A percentile compares a stretch with the other conserved stretches of the same genome.
phyloP scores from a whole-genome alignment of 2,797 vertebrate species.

The Dallia pectoralis region DNA sequence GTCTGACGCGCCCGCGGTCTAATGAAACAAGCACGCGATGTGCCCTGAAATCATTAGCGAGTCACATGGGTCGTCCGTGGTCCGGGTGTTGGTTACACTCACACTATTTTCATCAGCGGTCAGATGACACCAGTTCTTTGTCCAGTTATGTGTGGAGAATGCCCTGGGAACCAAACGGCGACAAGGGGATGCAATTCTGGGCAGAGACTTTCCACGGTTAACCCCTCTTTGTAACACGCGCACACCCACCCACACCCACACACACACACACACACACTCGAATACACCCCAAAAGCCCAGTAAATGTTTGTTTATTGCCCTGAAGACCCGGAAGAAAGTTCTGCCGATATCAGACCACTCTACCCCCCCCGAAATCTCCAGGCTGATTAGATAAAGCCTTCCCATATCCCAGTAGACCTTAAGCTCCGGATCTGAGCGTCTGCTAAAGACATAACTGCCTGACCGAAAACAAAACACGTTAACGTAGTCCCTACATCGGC shows the following conservation, averaged over 20 bases:
- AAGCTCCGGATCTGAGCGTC: constrained; percentile 77
- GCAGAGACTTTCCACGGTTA: constrained; percentile 56
- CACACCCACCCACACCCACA: constrained; percentile 14
- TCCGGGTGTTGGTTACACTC: constrained; percentile 74
- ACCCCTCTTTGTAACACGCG: constrained; percentile 34
- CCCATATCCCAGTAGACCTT: constrained; percentile 69
- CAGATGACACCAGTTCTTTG: constrained; percentile 82
- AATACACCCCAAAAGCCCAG: constrained; percentile 25
- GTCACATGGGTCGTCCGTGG: constrained; percentile 64
- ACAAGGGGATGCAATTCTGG: constrained; percentile 59
- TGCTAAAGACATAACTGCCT: constrained; percentile 60
- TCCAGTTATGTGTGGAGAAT: constrained; percentile 78
- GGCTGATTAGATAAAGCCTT: constrained; percentile 73
- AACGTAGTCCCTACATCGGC: neutral
- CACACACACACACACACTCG: constrained; percentile 36
- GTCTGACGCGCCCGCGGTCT: constrained; percentile 64
- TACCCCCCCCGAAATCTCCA: constrained; percentile 62
- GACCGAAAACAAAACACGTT: neutral
- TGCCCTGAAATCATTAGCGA: constrained; percentile 79
- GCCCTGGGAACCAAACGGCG: constrained; percentile 68
- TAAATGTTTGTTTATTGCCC: neutral
- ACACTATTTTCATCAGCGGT: constrained; percentile 81
- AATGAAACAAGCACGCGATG: constrained; percentile 67
- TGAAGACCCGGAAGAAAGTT: neutral
- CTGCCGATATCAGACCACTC: constrained; percentile 35